Base-by-base conservation (phyloP, 2,113 vertebrate genomes). In the Ailuropoda melanoleuca region DNA sequence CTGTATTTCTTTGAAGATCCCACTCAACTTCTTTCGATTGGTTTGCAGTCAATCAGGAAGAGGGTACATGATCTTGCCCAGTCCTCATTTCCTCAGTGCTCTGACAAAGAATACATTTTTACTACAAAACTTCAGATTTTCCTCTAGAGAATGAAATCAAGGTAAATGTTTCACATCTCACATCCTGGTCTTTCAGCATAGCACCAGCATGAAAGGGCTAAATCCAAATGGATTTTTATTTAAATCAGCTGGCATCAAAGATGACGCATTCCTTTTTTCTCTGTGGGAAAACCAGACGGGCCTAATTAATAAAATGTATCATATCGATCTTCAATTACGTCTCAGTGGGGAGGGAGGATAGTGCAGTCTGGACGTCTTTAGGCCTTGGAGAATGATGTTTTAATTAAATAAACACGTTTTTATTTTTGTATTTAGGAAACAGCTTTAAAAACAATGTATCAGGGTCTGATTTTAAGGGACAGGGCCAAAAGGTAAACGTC, bases 301-400 rank as follows among this genome's bases (percentile, higher is more conserved):
- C 81, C 97, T 98, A 98, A 98, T 97, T 98, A 98, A 98, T 98
- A 98, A 98, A 97, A 97, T 90, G 92, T 92, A 98, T 97, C 97
- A 90, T 97, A 98, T 97, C 97, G 97, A 93, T 97, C 94, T 97
- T 97, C 97, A 98, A 97, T 98, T 98, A 97, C 56, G 39, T 95
- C 98, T 97, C 97, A 96, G 97, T 97, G 64, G 97, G 97, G 84
- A 97, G 77, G 90, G 70, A 94, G 87, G 94, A 92, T 92, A 90
- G 95, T 78, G 24, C 37, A 96, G 87, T 80, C 84, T 97, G 90
- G 58, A 96, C 95, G 92, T 96, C 84, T 92, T 90, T 50, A 97
- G 78, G 94, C 86, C 58, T 93, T 55, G 17, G 94, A 97, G 90
- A 97, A 97, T 78, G 87, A 97, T 95, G 92, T 86, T 97, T 98